Percentiles rank a stretch among this genome's conserved stretches.
These are phyloP conservation scores for Drosophila tropicalis DNA, from an alignment of 1,140 invertebrate species.

Conservation along the genomic window DNA sequence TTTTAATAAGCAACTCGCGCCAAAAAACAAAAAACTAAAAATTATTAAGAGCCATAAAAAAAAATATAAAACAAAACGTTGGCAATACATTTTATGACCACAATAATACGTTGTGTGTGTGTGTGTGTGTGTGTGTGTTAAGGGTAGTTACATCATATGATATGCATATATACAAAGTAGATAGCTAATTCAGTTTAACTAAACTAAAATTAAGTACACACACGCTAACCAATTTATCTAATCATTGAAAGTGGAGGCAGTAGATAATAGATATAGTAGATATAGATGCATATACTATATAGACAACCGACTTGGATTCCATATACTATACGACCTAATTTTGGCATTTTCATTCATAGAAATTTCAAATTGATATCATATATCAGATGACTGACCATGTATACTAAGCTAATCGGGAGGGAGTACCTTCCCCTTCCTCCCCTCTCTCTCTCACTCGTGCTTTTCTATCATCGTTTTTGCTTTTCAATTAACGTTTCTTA, in stretches of 20 bases:
- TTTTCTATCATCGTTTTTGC: neutral
- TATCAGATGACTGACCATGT: no score
- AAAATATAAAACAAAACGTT: slow-evolving; percentile 1
- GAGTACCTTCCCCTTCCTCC: no score
- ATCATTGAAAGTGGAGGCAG: slow-evolving; percentile 1
- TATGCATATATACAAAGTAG: slow-evolving; percentile 4
- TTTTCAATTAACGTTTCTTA: slow-evolving; percentile 4
- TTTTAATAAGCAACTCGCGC: slow-evolving; percentile 5
- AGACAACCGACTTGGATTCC: neutral
- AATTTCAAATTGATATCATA: neutral
- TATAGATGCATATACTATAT: neutral
- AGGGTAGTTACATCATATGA: neutral
- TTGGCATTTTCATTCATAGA: neutral
- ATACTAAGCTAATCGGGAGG: no score
- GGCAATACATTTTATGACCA: neutral
- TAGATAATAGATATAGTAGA: slow-evolving; percentile 5
- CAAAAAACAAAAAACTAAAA: neutral
- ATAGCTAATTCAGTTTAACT: slow-evolving; percentile 3
- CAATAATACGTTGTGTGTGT: neutral
- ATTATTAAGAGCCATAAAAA: slow-evolving; percentile 8
- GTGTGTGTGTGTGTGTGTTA: neutral
- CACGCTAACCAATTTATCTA: slow-evolving; percentile 12
- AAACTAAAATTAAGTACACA: slow-evolving; percentile 6
- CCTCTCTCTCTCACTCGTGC: no score
- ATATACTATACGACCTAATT: slow-evolving; percentile 13